phyloP scores from a whole-genome alignment of 1,140 invertebrate genomes.

The Ephestia elutella region DNA sequence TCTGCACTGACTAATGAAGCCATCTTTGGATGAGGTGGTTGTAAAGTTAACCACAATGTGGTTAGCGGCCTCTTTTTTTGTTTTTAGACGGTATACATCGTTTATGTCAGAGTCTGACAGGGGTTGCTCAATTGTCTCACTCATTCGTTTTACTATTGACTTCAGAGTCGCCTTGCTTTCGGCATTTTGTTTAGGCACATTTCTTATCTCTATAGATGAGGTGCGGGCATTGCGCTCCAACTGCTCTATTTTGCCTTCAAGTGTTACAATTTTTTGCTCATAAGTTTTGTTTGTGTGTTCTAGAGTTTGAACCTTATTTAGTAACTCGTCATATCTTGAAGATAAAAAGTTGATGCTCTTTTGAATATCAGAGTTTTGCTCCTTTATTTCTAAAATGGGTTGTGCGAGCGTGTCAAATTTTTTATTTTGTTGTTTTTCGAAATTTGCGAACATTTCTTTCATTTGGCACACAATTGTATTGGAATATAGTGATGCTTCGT shows the following conservation, averaged over 20 bases:
- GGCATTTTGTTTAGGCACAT: conserved; percentile 11
- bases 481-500: background rate
- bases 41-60: conserved; percentile 14
- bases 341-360: conserved; percentile 12
- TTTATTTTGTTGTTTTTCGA: conserved; percentile 9
- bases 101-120: conserved; percentile 10
- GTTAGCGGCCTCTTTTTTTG: conserved; percentile 12
- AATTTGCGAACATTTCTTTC: background rate
- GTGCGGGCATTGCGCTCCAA: conserved; percentile 6
- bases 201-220: conserved; percentile 11
- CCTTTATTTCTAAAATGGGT: conserved; percentile 5
- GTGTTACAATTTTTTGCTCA: conserved; percentile 1
- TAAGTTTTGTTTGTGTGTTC: conserved; percentile 5
- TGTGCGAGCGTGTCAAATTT: conserved; percentile 4
- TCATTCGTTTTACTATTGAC: conserved; percentile 5
- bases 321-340: conserved; percentile 4
- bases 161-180: conserved; percentile 11
- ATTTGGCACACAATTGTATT: background rate
- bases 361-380: conserved; percentile 11
- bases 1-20: conserved; percentile 12
- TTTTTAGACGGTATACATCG: conserved; percentile 13
- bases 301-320: conserved; percentile 3
- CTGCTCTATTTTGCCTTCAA: conserved; percentile 12
- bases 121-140: conserved; percentile 1
- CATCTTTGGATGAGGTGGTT: conserved; percentile 1